These are phyloP conservation scores for Aegithalos caudatus DNA, from an alignment of 2,113 vertebrate species.

Conservation along the genomic window DNA sequence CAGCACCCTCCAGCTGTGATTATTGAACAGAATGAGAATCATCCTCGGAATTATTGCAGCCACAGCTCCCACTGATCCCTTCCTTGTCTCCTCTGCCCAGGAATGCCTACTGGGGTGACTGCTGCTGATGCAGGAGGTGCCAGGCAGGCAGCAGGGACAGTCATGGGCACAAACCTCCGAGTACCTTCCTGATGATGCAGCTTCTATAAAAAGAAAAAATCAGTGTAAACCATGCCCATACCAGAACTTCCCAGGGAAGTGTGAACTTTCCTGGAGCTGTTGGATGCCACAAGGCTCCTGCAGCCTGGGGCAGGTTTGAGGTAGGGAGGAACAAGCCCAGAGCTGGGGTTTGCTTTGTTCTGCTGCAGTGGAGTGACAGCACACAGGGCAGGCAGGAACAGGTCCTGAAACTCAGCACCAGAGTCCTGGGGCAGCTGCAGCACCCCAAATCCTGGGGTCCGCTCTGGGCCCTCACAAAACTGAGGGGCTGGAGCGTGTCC, in stretches of 20 bases:
- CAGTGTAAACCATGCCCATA: not conserved
- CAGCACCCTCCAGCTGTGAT: not conserved
- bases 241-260: not conserved
- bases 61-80: rapidly evolving
- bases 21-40: not conserved
- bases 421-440: not conserved
- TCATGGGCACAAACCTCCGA: not conserved
- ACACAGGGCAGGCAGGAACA: rapidly evolving
- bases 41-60: not conserved
- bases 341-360: not conserved
- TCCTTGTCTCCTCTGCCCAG: not conserved
- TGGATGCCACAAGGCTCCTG: not conserved
- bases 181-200: not conserved
- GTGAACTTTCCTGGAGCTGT: not conserved
- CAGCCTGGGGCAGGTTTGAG: not conserved
- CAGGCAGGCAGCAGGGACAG: not conserved
- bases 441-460: not conserved
- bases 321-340: not conserved
- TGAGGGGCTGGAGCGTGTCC: rapidly evolving
- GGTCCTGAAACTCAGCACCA: not conserved
- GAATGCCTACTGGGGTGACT: not conserved
- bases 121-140: not conserved
- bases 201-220: slow-evolving; percentile 30
- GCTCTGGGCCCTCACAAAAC: not conserved
- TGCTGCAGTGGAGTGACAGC: not conserved